Conservation (phyloP, 2,797 vertebrate species). For the Bovichtus diacanthus region DNA sequence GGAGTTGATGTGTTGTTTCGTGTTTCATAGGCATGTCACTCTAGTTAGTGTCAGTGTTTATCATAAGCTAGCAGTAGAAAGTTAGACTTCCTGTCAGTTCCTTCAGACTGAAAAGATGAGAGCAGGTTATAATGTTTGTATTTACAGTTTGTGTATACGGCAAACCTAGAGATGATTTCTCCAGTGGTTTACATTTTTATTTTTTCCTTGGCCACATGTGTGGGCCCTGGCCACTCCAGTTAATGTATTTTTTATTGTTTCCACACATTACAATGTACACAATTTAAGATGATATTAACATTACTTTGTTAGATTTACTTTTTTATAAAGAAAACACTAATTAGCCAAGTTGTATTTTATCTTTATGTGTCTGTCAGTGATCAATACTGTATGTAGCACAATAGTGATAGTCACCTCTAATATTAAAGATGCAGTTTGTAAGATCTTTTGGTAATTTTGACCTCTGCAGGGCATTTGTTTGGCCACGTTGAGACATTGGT, state of each 20-base stretch:
- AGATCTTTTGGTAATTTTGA: slow-evolving; percentile 42
- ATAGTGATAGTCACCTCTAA: slow-evolving; percentile 70
- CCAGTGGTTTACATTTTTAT: slow-evolving; percentile 56
- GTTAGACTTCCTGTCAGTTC: slow-evolving; percentile 66
- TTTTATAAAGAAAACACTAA: slow-evolving; percentile 76
- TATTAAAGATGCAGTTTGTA: slow-evolving; percentile 69
- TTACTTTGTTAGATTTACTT: slow-evolving; percentile 72
- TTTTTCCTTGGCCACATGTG: slow-evolving; percentile 32
- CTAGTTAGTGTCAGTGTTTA: slow-evolving; percentile 73
- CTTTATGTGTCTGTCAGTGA: slow-evolving; percentile 72
- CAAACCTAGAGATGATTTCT: slow-evolving; percentile 57
- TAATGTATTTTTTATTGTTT: slow-evolving; percentile 76
- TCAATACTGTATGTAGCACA: slow-evolving; percentile 81
- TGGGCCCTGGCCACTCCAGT: slow-evolving; percentile 40
- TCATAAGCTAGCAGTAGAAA: slow-evolving; percentile 76
- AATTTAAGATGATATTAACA: slow-evolving; percentile 63
- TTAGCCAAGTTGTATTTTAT: slow-evolving; percentile 73
- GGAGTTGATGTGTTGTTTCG: slow-evolving; percentile 71
- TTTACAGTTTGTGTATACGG: slow-evolving; percentile 61
- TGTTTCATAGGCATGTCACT: slow-evolving; percentile 83
- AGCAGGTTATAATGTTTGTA: slow-evolving; percentile 69
- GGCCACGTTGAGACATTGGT: slow-evolving; percentile 17
- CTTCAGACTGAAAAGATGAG: slow-evolving; percentile 61
- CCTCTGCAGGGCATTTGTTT: slow-evolving; percentile 38
- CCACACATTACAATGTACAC: slow-evolving; percentile 70